Percentiles rank a stretch among this genome's conserved stretches.
phyloP scores from a whole-genome alignment of 2,888 invertebrate genomes.

The Sthenelais limicola region DNA sequence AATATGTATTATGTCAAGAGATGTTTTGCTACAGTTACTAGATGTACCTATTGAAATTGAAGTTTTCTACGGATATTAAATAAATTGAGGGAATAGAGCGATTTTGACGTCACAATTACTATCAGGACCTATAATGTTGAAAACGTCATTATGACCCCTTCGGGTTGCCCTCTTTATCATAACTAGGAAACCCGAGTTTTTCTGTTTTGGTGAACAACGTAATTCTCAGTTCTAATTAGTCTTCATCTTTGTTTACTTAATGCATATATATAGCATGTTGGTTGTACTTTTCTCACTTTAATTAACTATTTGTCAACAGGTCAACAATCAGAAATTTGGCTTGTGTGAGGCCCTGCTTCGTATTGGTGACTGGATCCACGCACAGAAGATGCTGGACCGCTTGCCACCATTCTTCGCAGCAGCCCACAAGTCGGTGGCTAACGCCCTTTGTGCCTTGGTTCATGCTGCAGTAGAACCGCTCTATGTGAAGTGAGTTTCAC shows the following conservation, averaged over 20 bases:
- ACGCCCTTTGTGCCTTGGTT: conserved; percentile 83
- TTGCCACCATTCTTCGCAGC: conserved; percentile 85
- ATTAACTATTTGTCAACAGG: background rate
- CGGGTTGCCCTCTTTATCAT: background rate
- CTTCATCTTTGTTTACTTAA: no score
- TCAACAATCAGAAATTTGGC: conserved; percentile 91
- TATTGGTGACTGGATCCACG: conserved; percentile 92
- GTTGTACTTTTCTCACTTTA: background rate
- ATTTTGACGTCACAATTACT: no score
- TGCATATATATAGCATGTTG: background rate
- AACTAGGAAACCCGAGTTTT: background rate
- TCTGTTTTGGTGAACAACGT: background rate
- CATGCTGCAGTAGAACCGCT: conserved; percentile 89
- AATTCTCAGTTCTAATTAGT: background rate
- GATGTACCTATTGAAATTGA: no score
- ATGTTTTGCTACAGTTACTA: no score
- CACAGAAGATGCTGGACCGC: conserved; percentile 83
- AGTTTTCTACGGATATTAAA: no score
- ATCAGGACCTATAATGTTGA: no score
- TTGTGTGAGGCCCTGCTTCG: conserved; percentile 89
- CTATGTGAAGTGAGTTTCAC: conserved; percentile 77
- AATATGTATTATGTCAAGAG: no score
- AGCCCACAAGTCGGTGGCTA: conserved; percentile 84
- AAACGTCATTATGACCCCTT: no score
- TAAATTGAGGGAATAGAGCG: no score